Evolutionary conservation across 2,113 vertebrate genomes (phyloP), one percentile per base, ranked within the genome.

Genomic region (Lathamus discolor): DNA sequence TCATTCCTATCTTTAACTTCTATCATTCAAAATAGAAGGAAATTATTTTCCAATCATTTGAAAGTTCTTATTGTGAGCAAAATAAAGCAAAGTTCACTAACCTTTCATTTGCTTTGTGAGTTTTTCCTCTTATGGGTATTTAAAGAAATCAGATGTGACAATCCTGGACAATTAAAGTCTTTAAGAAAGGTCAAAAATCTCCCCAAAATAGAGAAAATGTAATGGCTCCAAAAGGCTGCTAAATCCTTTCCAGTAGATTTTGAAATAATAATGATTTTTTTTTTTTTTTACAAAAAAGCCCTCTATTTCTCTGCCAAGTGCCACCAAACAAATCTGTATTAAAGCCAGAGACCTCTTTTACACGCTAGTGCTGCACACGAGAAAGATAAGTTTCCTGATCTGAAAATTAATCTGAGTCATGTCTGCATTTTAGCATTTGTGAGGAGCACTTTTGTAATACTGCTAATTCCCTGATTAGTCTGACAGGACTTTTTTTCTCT

Each of bases 381-480:
- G 80, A 94, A 92, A 88, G 95, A 96, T 95, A 96, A 96, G 88
- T 95, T 96, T 95, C 86, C 95, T 77, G 86, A 97, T 96, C 70
- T 96, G 95, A 96, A 96, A 94, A 95, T 93, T 84, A 92, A 96
- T 97, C 96, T 97, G 96, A 97, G 95, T 96, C 96, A 97, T 97
- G 96, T 96, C 95, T 97, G 91, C 84, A 69, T 95, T 96, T 96
- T 75, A 95, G 83, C 81, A 63, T 88, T 96, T 95, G 93, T 93
- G 94, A 96, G 95, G 91, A 96, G 74, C 77, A 95, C 93, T 95
- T 97, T 93, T 96, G 95, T 96, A 94, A 85, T 74, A 44, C 92
- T 92, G 88, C 59, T 95, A 95, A 95, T 94, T 95, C 96, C 92
- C 94, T 89, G 92, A 96, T 96, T 94, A 96, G 83, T 87, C 96